phyloP scores from a whole-genome alignment of 2,113 vertebrate genomes.

The Carassius auratus region DNA sequence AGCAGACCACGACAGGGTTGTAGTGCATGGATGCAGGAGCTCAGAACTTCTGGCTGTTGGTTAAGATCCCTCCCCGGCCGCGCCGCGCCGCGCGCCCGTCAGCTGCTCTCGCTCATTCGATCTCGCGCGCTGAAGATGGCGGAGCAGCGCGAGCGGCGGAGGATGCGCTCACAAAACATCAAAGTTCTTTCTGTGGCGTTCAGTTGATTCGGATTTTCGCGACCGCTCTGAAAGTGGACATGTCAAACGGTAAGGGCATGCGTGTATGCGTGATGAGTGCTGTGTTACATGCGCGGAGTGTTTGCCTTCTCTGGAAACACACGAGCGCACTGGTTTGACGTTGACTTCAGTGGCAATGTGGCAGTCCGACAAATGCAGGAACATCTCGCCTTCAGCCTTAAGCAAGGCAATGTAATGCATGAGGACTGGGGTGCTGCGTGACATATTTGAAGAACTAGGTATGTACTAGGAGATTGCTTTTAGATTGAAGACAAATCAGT shows the following conservation, averaged over 20 bases:
- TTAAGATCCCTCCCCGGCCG: background rate
- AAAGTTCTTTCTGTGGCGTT: constrained; percentile 28
- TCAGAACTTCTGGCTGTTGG: constrained; percentile 10
- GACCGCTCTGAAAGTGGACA: background rate
- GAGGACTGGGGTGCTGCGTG: background rate
- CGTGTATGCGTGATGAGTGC: background rate
- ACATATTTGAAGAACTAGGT: background rate
- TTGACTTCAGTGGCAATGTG: constrained; percentile 28
- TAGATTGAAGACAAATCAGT: background rate
- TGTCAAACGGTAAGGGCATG: constrained; percentile 26
- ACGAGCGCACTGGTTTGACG: background rate
- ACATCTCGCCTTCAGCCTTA: background rate
- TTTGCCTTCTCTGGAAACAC: background rate
- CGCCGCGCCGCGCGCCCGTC: background rate
- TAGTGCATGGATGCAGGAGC: constrained; percentile 30
- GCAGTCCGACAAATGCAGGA: constrained; percentile 18
- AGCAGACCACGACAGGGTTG: background rate
- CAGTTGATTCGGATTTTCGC: background rate
- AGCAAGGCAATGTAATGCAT: background rate
- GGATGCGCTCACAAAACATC: constrained; percentile 34
- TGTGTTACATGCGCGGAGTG: background rate
- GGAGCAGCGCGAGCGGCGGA: constrained; percentile 12
- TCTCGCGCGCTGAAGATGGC: constrained; percentile 48
- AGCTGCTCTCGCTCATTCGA: constrained; percentile 13
- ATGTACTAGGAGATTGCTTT: background rate